Conservation (phyloP, 2,797 vertebrate species). For the Pelobates cultripes region DNA sequence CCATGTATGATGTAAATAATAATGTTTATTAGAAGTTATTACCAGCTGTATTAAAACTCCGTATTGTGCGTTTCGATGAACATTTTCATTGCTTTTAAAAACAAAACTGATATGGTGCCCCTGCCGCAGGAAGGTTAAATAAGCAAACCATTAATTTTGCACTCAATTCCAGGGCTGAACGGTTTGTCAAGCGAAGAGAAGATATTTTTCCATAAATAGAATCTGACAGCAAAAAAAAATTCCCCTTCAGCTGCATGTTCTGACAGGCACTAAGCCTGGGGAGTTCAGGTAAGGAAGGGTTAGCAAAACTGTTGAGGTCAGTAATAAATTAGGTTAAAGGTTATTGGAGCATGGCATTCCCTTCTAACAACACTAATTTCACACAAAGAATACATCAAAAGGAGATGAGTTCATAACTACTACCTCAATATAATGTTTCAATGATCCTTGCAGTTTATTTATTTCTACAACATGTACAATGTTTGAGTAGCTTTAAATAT, state of each 20-base stretch:
- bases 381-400: not conserved
- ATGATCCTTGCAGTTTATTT: no score
- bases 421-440: not conserved
- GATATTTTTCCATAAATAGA: constrained; percentile 29
- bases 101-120: constrained; percentile 12
- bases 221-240: constrained; percentile 19
- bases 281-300: constrained; percentile 37
- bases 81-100: constrained; percentile 2
- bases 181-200: constrained; percentile 13
- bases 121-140: constrained; percentile 13
- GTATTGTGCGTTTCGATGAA: not conserved
- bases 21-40: no score
- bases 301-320: constrained; percentile 36
- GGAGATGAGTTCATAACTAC: not conserved
- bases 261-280: constrained; percentile 42
- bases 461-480: no score
- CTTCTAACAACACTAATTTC: not conserved
- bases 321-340: constrained; percentile 23
- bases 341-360: constrained; percentile 47
- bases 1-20: no score
- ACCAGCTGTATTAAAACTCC: no score
- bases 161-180: not conserved
- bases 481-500: no score
- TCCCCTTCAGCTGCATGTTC: constrained; percentile 17
- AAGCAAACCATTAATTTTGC: constrained; percentile 31